Evolutionary conservation across 2,888 invertebrate species (phyloP), one percentile per base, ranked within the genome.

Genomic region (Uropetala carovei): DNA sequence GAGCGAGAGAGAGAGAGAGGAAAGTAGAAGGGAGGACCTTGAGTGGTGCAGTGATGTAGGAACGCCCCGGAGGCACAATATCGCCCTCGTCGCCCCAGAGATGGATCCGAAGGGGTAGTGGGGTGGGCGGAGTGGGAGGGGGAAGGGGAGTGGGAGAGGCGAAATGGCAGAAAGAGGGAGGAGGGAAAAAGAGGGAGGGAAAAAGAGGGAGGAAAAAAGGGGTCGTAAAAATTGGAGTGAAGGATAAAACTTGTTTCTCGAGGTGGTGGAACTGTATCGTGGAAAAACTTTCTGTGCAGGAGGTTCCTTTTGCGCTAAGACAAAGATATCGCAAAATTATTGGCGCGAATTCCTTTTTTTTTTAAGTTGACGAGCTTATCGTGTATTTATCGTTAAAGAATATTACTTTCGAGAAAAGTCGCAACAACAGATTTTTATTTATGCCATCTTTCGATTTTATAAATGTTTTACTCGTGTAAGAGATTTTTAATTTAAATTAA

Each of bases 181-280:
- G 83, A n/a, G 83, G 83, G 83, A n/a, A n/a, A 43, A 57, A 43
- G n/a, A 57, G n/a, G 14, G 83, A n/a, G 83, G 83, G 83, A n/a
- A n/a, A 43, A 57, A 43, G n/a, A 57, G 57, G 18, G 83, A 83
- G 57, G 83, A 57, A 56, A 57, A 56, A 83, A 86, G 86, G 89
- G 64, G 14, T 89, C 89, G 64, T 89, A 89, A 89, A 89, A 89
- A 89, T 89, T 89, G 89, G 89, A 89, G 86, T 59, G 30, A 86
- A 30, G 89, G 68, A 89, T 89, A 89, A 89, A 89, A 89, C 89
- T 89, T 89, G 89, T 89, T 89, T 89, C 89, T 89, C 18, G 86
- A 86, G 86, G 86, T 86, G 89, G 89, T 68, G 89, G 89, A 64
- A 27, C 64, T 64, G 89, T 89, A 89, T 43, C 58, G 89, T 89